Evolutionary conservation across 2,797 vertebrate genomes (phyloP).

Genomic region (Sus cebifrons): DNA sequence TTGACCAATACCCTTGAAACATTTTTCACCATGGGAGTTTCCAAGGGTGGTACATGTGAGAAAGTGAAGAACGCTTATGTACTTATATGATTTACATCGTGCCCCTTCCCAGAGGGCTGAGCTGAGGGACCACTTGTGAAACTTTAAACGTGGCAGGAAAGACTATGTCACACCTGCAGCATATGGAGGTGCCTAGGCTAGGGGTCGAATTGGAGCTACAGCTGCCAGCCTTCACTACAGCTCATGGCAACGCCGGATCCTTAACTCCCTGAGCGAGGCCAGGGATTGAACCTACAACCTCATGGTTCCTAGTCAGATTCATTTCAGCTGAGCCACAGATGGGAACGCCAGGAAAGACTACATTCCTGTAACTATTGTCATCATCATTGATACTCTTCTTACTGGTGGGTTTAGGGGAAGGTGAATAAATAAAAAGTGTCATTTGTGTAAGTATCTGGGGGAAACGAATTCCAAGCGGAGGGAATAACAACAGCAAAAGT

Average conservation of each 20-base stretch:
- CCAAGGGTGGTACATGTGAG: not conserved
- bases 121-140: not conserved
- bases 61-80: not conserved
- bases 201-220: too few relatives aligned
- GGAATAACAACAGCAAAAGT: not conserved
- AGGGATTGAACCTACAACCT: too few relatives aligned
- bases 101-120: not conserved
- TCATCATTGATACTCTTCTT: not conserved
- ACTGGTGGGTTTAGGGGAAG: not conserved
- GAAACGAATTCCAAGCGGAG: slow-evolving; percentile 17
- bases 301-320: too few relatives aligned
- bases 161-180: not conserved
- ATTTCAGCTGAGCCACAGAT: too few relatives aligned
- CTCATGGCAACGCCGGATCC: too few relatives aligned
- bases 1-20: not conserved
- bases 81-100: not conserved
- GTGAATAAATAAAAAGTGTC: not conserved
- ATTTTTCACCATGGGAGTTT: not conserved
- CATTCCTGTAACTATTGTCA: not conserved
- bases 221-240: too few relatives aligned
- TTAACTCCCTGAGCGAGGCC: too few relatives aligned
- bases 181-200: too few relatives aligned
- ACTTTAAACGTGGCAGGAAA: slow-evolving; percentile 24
- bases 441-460: not conserved
- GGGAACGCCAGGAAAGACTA: not conserved